These are phyloP conservation scores for Subacronicta megacephala DNA, from an alignment of 2,888 invertebrate genomes.

Conservation along the genomic window DNA sequence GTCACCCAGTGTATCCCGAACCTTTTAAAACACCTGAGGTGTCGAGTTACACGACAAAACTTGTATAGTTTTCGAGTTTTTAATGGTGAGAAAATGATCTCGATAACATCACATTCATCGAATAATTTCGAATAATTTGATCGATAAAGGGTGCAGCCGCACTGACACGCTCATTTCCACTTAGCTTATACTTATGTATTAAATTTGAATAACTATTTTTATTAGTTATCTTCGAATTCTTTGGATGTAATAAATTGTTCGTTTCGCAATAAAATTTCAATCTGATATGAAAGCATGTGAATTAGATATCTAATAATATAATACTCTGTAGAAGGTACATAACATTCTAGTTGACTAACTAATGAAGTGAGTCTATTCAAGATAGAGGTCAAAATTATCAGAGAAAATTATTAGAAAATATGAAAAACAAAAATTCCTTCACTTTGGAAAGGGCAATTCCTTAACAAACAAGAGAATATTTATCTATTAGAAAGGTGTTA, in stretches of 20 bases:
- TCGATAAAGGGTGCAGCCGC: conserved; percentile 62
- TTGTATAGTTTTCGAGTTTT: conserved; percentile 78
- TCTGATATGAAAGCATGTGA: conserved; percentile 46
- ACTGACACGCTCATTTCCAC: conserved; percentile 53
- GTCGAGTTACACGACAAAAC: conserved; percentile 82
- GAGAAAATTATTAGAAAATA: no score
- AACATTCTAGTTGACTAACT: no score
- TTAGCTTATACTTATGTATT: conserved; percentile 31
- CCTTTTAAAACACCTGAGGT: conserved; percentile 64
- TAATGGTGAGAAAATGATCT: conserved; percentile 75
- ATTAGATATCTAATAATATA: no score
- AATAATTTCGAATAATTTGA: conserved; percentile 70
- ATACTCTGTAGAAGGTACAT: no score
- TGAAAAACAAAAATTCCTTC: no score
- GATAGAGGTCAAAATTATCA: no score
- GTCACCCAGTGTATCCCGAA: conserved; percentile 48
- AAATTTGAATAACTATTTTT: conserved; percentile 56
- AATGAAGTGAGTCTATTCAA: no score
- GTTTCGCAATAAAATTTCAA: conserved; percentile 39
- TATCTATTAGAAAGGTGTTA: no score
- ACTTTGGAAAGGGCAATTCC: no score
- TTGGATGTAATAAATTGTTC: conserved; percentile 24
- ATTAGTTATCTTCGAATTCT: conserved; percentile 42
- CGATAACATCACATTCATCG: conserved; percentile 75
- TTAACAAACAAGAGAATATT: no score